Base-by-base conservation (phyloP, 2,797 vertebrate species). In the Tokudaia tokunoshimensis region DNA sequence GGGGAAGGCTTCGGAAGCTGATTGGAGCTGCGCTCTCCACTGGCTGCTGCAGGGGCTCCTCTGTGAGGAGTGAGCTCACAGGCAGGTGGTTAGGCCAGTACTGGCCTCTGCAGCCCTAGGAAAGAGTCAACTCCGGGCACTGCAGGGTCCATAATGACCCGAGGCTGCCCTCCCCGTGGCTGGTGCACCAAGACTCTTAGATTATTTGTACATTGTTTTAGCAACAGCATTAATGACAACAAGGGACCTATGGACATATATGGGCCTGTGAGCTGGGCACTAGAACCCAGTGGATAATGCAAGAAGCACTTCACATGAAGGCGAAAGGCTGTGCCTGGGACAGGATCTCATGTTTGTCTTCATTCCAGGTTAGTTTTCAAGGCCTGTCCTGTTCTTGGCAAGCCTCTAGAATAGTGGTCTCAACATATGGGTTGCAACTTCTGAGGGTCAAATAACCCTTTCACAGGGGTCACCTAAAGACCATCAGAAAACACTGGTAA, bases 241-340 rank as follows among this genome's bases (percentile, higher is more conserved):
- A n/a, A 19, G 22, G 59, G 24, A n/a, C 9, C 0, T 37, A 0
- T 8, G 61, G 47, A 15, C 34, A 12, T 1, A 0, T 19, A 11
- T 41, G n/a, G 12, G n/a, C 3, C 4, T 9, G 19, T 12, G 90
- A 80, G 12, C n/a, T 0, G 7, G 31, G 11, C 26, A 34, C 59
- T 50, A 79, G 59, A 22, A 72, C 87, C 57, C 59, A 65, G 65
- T 10, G 12, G 15, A 22, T 47, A 12, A 26, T 2, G 26, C 3
- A 0, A 11, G 44, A 47, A n/a, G 7, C 17, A 0, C 13, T 70
- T 1, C 24, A 2, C 11, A 24, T 24, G 37, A 75, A 75, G 31
- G 22, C 1, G 37, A 0, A 1, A 19, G 57, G 9, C 3, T 4
- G 5, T 11, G 14, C 34, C 67, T 17, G 2, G 59, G 47, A 15